Conservation (phyloP, 1,140 invertebrate species). For the Dendrolimus kikuchii region DNA sequence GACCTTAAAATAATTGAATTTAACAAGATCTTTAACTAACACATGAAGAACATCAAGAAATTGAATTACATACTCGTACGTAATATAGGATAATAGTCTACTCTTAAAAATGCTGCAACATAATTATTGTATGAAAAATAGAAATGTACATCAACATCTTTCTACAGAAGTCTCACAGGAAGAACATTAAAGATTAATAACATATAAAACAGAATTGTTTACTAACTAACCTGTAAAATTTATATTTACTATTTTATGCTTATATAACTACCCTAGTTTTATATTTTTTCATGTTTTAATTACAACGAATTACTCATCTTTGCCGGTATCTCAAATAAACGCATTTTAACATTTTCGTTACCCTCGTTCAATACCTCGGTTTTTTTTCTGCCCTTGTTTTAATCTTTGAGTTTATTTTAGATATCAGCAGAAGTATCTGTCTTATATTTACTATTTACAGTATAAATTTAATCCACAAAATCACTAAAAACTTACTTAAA, state of each 20-base stretch:
- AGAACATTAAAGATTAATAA: conserved; percentile 30
- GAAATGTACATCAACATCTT: not conserved
- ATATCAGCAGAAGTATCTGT: conserved; percentile 10
- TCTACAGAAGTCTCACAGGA: conserved; percentile 16
- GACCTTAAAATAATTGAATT: too few relatives aligned
- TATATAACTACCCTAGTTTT: conserved; percentile 16
- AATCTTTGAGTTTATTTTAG: not conserved
- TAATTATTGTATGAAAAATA: not conserved
- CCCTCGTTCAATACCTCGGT: not conserved
- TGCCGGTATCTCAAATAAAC: conserved; percentile 2
- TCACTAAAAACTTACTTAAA: conserved; percentile 51
- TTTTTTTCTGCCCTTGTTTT: not conserved
- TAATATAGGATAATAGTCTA: too few relatives aligned
- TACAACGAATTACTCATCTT: conserved; percentile 5
- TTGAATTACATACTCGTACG: too few relatives aligned
- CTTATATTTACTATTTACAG: conserved; percentile 51
- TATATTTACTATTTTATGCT: conserved; percentile 33
- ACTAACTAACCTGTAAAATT: conserved; percentile 55
- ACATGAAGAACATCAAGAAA: too few relatives aligned
- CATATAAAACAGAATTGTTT: conserved; percentile 40
- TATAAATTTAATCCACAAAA: conserved; percentile 33
- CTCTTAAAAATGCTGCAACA: too few relatives aligned
- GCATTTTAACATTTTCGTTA: not conserved
- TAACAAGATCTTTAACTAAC: too few relatives aligned
- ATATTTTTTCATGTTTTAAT: conserved; percentile 9